phyloP scores from a whole-genome alignment of 2,888 invertebrate genomes.

The Epirrhoe tristata region DNA sequence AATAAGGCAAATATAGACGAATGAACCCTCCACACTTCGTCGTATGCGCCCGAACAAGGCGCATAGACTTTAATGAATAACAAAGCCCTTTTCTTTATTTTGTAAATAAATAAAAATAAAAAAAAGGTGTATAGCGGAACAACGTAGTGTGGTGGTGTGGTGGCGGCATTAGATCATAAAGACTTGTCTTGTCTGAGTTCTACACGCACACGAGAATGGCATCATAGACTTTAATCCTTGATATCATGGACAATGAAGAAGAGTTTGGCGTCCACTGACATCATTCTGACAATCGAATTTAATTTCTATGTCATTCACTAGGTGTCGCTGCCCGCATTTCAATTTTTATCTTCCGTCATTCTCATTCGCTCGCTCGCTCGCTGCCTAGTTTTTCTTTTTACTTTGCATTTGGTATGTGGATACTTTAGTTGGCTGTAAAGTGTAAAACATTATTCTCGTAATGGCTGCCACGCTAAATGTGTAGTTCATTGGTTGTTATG shows the following conservation, averaged over 20 bases:
- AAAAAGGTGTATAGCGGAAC: no score
- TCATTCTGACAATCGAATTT: background rate
- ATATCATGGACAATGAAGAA: constrained; percentile 7
- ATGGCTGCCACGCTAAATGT: constrained; percentile 83
- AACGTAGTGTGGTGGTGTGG: no score
- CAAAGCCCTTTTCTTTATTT: no score
- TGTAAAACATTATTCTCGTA: constrained; percentile 80
- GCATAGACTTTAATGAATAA: no score
- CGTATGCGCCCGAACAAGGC: no score
- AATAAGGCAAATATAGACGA: no score
- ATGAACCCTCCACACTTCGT: no score
- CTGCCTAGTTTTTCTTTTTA: constrained; percentile 78
- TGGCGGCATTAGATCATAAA: no score
- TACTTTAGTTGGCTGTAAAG: constrained; percentile 63
- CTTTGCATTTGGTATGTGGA: constrained; percentile 63
- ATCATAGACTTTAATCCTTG: background rate
- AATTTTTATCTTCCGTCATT: constrained; percentile 77
- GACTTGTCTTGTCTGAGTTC: no score
- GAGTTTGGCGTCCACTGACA: constrained; percentile 14
- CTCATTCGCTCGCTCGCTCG: constrained; percentile 53
- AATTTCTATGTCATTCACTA: constrained; percentile 42
- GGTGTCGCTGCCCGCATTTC: constrained; percentile 66
- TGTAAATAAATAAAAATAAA: no score
- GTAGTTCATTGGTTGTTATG: constrained; percentile 78
- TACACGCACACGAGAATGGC: background rate